phyloP scores from a whole-genome alignment of 2,797 vertebrate species.

The Ibycter americanus region DNA sequence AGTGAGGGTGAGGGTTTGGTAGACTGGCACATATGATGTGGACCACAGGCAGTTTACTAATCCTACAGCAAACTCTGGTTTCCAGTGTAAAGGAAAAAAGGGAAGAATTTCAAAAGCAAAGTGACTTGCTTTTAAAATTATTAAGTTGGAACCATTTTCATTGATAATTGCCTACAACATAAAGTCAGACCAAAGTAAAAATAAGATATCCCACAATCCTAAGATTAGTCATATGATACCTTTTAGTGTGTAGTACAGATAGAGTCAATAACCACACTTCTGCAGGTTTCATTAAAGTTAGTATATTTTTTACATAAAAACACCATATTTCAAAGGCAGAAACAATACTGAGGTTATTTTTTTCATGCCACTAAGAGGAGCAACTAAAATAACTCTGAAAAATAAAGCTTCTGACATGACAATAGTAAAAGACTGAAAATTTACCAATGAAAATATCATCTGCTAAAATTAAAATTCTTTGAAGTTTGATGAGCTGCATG shows the following conservation, averaged over 20 bases:
- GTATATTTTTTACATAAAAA: not conserved
- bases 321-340: not conserved
- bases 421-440: not conserved
- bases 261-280: not conserved
- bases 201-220: not conserved
- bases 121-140: not conserved
- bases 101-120: not conserved
- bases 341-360: not conserved
- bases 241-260: not conserved
- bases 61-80: not conserved
- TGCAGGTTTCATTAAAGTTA: not conserved
- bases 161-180: not conserved
- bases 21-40: accelerated
- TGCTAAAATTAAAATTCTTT: not conserved
- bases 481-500: not conserved
- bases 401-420: not conserved
- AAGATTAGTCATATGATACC: not conserved
- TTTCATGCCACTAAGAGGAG: not conserved
- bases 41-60: not conserved
- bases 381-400: not conserved
- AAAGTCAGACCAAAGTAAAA: not conserved
- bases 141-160: not conserved
- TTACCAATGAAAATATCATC: not conserved
- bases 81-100: not conserved
- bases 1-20: not conserved